Percentiles rank a stretch among this genome's conserved stretches.
Conservation (phyloP, 1,140 invertebrate genomes). For the Pinna nobilis region DNA sequence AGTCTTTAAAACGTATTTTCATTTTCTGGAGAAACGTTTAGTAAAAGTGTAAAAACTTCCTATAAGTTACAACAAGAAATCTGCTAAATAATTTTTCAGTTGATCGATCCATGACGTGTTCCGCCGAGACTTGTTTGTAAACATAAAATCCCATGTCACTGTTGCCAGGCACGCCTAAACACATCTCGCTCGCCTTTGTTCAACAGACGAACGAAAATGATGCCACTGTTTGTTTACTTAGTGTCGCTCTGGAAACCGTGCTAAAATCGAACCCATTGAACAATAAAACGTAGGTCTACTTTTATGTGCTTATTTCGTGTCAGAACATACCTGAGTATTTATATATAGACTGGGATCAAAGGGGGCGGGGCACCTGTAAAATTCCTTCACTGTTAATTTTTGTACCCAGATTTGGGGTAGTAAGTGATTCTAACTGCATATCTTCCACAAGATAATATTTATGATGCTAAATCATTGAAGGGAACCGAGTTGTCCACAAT, state of each 20-base stretch:
- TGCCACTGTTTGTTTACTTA: slow-evolving; percentile 36
- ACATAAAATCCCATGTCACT: not conserved
- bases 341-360: not conserved
- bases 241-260: slow-evolving; percentile 27
- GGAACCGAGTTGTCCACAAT: too few species aligned
- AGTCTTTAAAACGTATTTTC: slow-evolving; percentile 3
- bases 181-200: slow-evolving; percentile 28
- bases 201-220: slow-evolving; percentile 14
- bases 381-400: not conserved
- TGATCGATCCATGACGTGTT: slow-evolving; percentile 17
- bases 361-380: not conserved
- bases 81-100: not conserved
- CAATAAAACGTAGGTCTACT: not conserved
- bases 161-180: slow-evolving; percentile 35
- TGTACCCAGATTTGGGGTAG: too few species aligned
- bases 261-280: slow-evolving; percentile 25
- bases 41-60: too few species aligned
- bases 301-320: not conserved
- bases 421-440: too few species aligned
- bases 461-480: too few species aligned
- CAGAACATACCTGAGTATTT: not conserved
- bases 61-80: too few species aligned
- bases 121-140: slow-evolving; percentile 23
- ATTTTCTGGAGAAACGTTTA: too few species aligned
- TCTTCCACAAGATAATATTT: too few species aligned